Percentiles rank a stretch among this genome's conserved stretches.
phyloP scores from a whole-genome alignment of 2,113 vertebrate genomes.

The Rousettus leschenaultii region DNA sequence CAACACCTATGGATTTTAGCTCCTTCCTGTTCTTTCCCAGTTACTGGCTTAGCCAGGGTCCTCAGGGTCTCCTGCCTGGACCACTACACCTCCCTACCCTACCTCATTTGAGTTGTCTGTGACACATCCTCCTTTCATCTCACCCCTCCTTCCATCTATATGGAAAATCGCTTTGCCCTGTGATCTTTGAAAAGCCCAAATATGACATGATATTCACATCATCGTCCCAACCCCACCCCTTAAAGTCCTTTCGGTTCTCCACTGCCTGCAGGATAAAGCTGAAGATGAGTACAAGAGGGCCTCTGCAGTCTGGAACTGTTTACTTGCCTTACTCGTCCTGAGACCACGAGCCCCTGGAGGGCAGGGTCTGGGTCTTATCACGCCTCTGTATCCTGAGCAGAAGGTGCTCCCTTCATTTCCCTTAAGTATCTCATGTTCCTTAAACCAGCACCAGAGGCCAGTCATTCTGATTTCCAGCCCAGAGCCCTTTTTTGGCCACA shows the following conservation, averaged over 20 bases:
- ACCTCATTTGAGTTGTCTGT: neutral
- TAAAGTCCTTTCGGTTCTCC: neutral
- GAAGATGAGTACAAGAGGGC: neutral
- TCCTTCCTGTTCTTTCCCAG: neutral
- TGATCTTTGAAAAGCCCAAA: neutral
- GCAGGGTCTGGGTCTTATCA: neutral
- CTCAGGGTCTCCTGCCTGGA: neutral
- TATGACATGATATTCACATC: neutral
- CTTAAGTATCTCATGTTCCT: neutral
- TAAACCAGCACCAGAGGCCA: neutral
- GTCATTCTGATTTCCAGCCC: neutral
- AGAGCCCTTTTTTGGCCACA: neutral
- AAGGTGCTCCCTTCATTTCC: neutral
- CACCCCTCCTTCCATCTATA: neutral
- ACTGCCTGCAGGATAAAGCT: neutral
- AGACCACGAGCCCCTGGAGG: neutral
- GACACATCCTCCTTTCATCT: neutral
- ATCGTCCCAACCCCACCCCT: neutral
- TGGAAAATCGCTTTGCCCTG: neutral
- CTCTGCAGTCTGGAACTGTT: neutral
- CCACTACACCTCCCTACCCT: neutral
- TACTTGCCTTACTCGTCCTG: neutral
- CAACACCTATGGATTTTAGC: neutral
- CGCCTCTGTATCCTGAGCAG: neutral
- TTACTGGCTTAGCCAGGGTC: neutral